Evolutionary conservation across 2,797 vertebrate genomes (phyloP).

Genomic region (Semaprochilodus insignis): DNA sequence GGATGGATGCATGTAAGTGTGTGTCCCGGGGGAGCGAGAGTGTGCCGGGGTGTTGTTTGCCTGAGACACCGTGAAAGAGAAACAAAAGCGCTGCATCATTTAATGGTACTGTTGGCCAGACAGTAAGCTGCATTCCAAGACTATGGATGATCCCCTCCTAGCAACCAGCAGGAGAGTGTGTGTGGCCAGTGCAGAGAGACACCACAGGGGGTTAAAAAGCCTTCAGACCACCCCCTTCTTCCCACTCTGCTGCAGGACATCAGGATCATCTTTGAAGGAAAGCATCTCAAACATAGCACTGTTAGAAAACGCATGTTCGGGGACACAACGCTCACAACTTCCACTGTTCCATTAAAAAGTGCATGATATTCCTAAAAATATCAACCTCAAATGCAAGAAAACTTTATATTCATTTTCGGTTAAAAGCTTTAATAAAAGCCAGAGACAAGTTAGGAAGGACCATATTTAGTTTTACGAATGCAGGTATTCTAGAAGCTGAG

Average conservation of each 20-base stretch:
- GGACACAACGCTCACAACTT: too few relatives aligned
- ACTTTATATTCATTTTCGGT: too few relatives aligned
- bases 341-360: too few relatives aligned
- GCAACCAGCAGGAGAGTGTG: slow-evolving; percentile 70
- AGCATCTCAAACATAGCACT: too few relatives aligned
- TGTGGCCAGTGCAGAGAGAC: slow-evolving; percentile 72
- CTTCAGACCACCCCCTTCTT: slow-evolving; percentile 30
- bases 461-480: too few relatives aligned
- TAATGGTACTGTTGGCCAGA: slow-evolving; percentile 76
- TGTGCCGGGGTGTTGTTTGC: slow-evolving; percentile 77
- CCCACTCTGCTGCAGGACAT: slow-evolving; percentile 24
- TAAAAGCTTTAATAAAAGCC: too few relatives aligned
- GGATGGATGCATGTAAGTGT: slow-evolving; percentile 46
- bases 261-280: neutral
- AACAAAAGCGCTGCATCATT: slow-evolving; percentile 74
- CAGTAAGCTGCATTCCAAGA: slow-evolving; percentile 76
- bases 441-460: too few relatives aligned
- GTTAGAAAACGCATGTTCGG: neutral
- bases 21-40: slow-evolving; percentile 64
- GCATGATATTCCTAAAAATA: too few relatives aligned
- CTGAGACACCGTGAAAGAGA: slow-evolving; percentile 67
- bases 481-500: too few relatives aligned
- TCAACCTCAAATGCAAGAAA: too few relatives aligned
- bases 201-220: slow-evolving; percentile 66
- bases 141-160: slow-evolving; percentile 63